phyloP scores from a whole-genome alignment of 2,888 invertebrate species.

The Ischnura elegans region DNA sequence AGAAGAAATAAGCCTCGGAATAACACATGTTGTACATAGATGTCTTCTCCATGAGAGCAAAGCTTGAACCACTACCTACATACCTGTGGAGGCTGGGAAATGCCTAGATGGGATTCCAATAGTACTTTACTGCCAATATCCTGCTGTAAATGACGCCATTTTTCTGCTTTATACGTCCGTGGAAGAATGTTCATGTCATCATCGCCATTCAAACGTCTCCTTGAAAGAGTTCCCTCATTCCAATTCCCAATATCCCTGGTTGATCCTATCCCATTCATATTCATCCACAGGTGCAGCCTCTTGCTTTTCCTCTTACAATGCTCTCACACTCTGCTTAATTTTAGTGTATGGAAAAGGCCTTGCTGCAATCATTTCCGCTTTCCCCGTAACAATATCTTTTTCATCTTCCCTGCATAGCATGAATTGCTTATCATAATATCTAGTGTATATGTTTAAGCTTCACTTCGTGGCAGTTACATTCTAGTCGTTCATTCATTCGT shows the following conservation, averaged over 20 bases:
- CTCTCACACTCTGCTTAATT: not conserved
- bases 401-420: too few species aligned
- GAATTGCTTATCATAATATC: too few species aligned
- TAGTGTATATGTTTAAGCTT: too few species aligned
- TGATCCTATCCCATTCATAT: not conserved
- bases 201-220: not conserved
- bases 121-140: not conserved
- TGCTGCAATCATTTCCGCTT: not conserved
- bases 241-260: not conserved
- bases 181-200: not conserved
- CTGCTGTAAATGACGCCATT: not conserved
- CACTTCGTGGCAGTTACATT: too few species aligned
- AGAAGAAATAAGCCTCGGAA: not conserved
- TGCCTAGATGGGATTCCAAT: not conserved
- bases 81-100: slow-evolving; percentile 20
- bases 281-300: not conserved
- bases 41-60: not conserved
- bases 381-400: too few species aligned
- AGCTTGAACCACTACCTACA: not conserved
- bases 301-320: not conserved
- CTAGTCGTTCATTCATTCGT: too few species aligned
- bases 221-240: not conserved
- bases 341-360: not conserved
- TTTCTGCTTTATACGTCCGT: not conserved
- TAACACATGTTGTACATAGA: not conserved